Evolutionary conservation across 2,797 vertebrate genomes (phyloP).

Genomic region (Xiphophorus birchmanni): DNA sequence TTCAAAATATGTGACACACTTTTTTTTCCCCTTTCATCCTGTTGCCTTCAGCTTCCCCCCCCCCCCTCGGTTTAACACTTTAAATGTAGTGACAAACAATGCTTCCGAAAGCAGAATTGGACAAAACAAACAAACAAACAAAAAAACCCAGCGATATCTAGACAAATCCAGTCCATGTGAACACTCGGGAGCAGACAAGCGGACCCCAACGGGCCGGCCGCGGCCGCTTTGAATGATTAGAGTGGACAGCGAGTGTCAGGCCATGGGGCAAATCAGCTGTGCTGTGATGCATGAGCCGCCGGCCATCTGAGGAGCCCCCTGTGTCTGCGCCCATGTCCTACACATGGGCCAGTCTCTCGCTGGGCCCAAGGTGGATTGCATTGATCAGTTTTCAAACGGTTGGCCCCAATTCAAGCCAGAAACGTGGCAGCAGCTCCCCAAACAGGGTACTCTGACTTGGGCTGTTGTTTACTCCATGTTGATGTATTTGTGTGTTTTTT

Average conservation of each 20-base stretch:
- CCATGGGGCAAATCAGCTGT: slow-evolving; percentile 76
- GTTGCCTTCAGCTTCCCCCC: slow-evolving; percentile 40
- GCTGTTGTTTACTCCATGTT: too few relatives aligned
- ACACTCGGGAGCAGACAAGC: slow-evolving; percentile 48
- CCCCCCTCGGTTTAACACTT: slow-evolving; percentile 34
- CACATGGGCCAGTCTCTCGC: slow-evolving; percentile 52
- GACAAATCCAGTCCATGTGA: slow-evolving; percentile 52
- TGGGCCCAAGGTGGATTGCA: slow-evolving; percentile 63
- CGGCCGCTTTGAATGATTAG: slow-evolving; percentile 56
- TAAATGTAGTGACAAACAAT: slow-evolving; percentile 64
- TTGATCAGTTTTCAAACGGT: slow-evolving; percentile 63
- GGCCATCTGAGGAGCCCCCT: slow-evolving; percentile 55
- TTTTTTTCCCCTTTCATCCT: slow-evolving; percentile 25
- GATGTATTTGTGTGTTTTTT: not conserved
- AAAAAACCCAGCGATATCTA: slow-evolving; percentile 29
- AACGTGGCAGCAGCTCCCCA: slow-evolving; percentile 14
- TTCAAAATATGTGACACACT: slow-evolving; percentile 49
- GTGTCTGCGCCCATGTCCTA: slow-evolving; percentile 43
- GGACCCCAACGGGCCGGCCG: slow-evolving; percentile 38
- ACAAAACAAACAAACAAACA: not conserved
- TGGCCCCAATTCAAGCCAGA: slow-evolving; percentile 51
- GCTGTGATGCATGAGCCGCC: slow-evolving; percentile 73
- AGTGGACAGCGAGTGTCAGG: slow-evolving; percentile 75
- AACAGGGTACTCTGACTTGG: not conserved
- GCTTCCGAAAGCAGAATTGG: slow-evolving; percentile 37